These are phyloP conservation scores for Boulengeromyrus knoepffleri DNA, from an alignment of 2,113 vertebrate genomes.

Conservation along the genomic window DNA sequence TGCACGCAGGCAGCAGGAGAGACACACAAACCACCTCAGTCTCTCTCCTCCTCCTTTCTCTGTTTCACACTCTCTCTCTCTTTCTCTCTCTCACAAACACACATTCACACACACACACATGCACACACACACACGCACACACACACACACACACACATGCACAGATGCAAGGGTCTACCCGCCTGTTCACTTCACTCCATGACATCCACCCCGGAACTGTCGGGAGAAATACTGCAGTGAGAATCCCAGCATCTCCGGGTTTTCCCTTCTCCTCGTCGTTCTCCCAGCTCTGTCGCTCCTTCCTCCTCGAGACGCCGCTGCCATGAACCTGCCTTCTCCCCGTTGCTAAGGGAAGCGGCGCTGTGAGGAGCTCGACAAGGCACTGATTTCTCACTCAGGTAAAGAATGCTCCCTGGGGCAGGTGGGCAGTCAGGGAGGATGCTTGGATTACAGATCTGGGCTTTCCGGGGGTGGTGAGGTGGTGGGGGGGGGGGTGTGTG, in stretches of 20 bases:
- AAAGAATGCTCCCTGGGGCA: slow-evolving; percentile 46
- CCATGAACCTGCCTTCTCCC: slow-evolving; percentile 58
- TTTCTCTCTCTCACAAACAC: not conserved
- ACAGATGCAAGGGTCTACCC: slow-evolving; percentile 55
- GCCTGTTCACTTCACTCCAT: slow-evolving; percentile 42
- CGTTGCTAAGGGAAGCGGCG: slow-evolving; percentile 60
- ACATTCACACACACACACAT: slow-evolving; percentile 8
- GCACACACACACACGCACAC: slow-evolving; percentile 17
- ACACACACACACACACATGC: slow-evolving; percentile 28
- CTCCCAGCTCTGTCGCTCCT: slow-evolving; percentile 31
- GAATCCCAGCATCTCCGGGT: slow-evolving; percentile 31
- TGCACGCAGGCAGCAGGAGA: slow-evolving; percentile 9
- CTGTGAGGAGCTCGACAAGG: slow-evolving; percentile 47
- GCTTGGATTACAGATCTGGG: slow-evolving; percentile 29
- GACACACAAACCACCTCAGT: slow-evolving; percentile 18
- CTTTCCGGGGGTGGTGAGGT: not conserved
- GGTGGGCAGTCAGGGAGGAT: slow-evolving; percentile 38
- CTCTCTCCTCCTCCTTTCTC: slow-evolving; percentile 13
- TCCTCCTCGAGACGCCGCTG: slow-evolving; percentile 43
- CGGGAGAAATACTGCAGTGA: slow-evolving; percentile 53
- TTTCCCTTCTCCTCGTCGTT: slow-evolving; percentile 39
- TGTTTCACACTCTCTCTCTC: slow-evolving; percentile 21
- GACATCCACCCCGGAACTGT: slow-evolving; percentile 35
- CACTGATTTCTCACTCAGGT: slow-evolving; percentile 55
- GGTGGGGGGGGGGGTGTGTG: not conserved